Evolutionary conservation across 2,113 vertebrate genomes (phyloP).

Genomic region (Tychaedon coryphoeus): DNA sequence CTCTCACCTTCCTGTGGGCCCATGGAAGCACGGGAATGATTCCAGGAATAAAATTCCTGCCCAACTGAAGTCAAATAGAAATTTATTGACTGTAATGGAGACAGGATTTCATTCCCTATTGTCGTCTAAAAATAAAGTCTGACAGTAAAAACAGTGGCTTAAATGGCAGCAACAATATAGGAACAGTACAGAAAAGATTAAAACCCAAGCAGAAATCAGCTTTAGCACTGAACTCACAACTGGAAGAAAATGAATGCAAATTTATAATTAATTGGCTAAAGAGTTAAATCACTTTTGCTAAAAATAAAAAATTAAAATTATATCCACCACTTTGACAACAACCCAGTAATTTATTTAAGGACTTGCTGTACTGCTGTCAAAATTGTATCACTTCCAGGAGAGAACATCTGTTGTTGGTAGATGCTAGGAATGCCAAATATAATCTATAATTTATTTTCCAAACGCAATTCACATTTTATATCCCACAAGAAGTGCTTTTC

Average conservation of each 20-base stretch:
- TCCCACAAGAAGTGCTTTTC: conserved; percentile 3
- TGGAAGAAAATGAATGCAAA: background rate
- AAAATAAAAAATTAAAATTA: background rate
- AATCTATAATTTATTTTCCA: conserved; percentile 22
- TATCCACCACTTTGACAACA: background rate
- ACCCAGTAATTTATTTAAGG: background rate
- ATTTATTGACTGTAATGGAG: background rate
- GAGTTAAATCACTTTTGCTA: background rate
- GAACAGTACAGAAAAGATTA: background rate
- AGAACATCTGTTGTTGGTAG: conserved; percentile 37
- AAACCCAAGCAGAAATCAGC: background rate
- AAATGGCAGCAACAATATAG: background rate
- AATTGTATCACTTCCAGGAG: background rate
- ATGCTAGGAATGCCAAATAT: conserved; percentile 11
- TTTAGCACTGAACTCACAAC: background rate
- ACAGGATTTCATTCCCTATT: background rate
- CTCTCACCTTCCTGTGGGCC: background rate
- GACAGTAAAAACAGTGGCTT: background rate
- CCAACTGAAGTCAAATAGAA: background rate
- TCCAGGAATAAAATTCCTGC: background rate
- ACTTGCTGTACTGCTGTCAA: background rate
- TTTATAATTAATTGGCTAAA: background rate
- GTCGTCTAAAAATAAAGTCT: background rate
- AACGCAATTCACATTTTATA: conserved; percentile 23
- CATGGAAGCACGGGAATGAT: background rate